A percentile compares a stretch with the other conserved stretches of the same genome.
These are phyloP conservation scores for Bettongia penicillata DNA, from an alignment of 2,113 vertebrate species.

Conservation along the genomic window DNA sequence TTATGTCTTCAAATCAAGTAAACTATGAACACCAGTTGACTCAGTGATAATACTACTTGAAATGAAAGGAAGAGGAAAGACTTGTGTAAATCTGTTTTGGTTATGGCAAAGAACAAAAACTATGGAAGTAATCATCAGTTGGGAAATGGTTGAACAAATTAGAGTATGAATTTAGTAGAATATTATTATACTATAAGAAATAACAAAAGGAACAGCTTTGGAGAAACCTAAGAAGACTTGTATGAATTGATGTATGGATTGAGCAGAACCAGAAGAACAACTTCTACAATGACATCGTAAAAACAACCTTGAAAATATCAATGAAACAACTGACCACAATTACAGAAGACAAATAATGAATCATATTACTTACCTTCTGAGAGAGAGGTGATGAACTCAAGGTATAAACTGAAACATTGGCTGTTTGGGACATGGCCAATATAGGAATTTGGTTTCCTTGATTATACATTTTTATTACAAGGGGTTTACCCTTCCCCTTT, in stretches of 20 bases:
- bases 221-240: neutral
- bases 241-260: neutral
- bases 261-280: neutral
- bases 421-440: neutral
- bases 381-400: neutral
- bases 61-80: neutral
- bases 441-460: neutral
- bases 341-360: neutral
- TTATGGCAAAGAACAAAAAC: neutral
- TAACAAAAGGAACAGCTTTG: neutral
- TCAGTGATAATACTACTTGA: neutral
- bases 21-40: neutral
- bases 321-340: neutral
- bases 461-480: neutral
- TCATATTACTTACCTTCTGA: neutral
- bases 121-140: neutral
- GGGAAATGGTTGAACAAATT: neutral
- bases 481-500: too few relatives aligned
- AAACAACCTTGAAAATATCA: neutral
- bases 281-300: neutral
- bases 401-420: neutral
- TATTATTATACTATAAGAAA: neutral
- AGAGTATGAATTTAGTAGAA: neutral
- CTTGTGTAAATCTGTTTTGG: neutral
- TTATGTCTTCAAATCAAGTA: neutral